Base-by-base conservation (phyloP, 2,113 vertebrate genomes). In the Scomber colias region DNA sequence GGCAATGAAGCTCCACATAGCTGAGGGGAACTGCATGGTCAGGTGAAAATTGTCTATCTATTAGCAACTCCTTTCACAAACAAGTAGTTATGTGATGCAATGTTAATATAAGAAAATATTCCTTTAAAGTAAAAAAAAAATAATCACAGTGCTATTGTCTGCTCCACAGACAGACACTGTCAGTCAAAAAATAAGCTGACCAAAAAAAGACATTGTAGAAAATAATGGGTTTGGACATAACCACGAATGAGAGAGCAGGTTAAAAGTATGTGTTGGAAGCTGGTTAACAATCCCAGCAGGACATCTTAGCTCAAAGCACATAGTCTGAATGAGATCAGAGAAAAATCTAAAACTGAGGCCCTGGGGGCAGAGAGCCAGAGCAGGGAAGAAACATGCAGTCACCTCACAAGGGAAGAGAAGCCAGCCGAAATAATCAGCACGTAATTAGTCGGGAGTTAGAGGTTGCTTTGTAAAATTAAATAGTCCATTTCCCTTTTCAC, bases 381-480 rank as follows among this genome's bases (percentile, higher is more conserved):
- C 60, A 57, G 51, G 53, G 81, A 74, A 86, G 85, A 90, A 89
- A 92, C 83, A 82, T 82, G 72, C 81, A 93, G 90, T 92, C 77
- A 90, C 74, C 83, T 89, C 89, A 73, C 84, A 55, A 54, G 83
- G 81, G 86, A 87, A 46, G 66, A 87, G 83, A 90, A 89, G 75
- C 74, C 75, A 81, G 87, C 87, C 71, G 81, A 87, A 93, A 92
- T 77, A 89, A 92, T 86, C 85, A 73, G 90, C 80, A 67, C 67
- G 85, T 79, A 93, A 94, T 94, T 93, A 94, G 81, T 61, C 45
- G 35, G 30, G 87, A 81, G 90, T 90, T 90, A 83, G 86, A 88
- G 88, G 84, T 92, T 86, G 75, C 85, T 85, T 84, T 88, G 83
- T 93, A 88, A 92, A 95, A 93, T 93, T 90, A 93, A 93, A 90